Evolutionary conservation across 2,888 invertebrate species (phyloP).

Genomic region (Orchesella flavescens): DNA sequence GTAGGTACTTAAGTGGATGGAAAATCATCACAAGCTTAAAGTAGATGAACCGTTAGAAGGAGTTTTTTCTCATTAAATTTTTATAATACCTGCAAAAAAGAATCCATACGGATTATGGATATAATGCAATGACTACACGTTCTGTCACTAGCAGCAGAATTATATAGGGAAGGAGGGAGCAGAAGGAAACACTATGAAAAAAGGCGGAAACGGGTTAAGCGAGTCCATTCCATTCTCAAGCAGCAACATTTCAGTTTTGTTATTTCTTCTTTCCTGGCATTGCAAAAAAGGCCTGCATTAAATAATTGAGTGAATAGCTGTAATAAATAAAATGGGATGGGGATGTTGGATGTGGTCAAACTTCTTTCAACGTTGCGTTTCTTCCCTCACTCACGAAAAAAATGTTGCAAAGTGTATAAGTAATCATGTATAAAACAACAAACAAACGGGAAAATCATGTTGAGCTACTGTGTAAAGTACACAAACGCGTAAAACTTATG

Average conservation of each 20-base stretch:
- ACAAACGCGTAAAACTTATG: neutral
- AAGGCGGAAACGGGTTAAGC: slow-evolving; percentile 57
- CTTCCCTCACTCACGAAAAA: neutral
- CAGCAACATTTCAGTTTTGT: neutral
- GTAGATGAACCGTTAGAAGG: too few species aligned
- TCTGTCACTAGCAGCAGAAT: neutral
- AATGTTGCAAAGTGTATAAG: too few species aligned
- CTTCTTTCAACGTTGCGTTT: slow-evolving; percentile 10
- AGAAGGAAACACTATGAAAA: slow-evolving; percentile 4
- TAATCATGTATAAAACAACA: too few species aligned
- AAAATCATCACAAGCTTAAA: too few species aligned
- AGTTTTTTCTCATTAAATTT: too few species aligned
- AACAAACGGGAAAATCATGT: slow-evolving; percentile 40
- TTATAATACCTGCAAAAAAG: too few species aligned
- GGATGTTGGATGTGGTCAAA: slow-evolving; percentile 29
- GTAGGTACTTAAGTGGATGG: too few species aligned
- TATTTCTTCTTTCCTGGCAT: neutral
- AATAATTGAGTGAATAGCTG: slow-evolving; percentile 9
- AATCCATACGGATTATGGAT: too few species aligned
- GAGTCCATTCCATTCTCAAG: slow-evolving; percentile 35
- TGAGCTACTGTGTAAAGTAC: neutral
- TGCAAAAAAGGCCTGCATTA: too few species aligned
- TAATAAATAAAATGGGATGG: neutral
- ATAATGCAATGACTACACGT: too few species aligned
- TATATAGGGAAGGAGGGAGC: too few species aligned